Evolutionary conservation across 2,888 invertebrate genomes (phyloP).

Genomic region (Drosophila macrospina): DNA sequence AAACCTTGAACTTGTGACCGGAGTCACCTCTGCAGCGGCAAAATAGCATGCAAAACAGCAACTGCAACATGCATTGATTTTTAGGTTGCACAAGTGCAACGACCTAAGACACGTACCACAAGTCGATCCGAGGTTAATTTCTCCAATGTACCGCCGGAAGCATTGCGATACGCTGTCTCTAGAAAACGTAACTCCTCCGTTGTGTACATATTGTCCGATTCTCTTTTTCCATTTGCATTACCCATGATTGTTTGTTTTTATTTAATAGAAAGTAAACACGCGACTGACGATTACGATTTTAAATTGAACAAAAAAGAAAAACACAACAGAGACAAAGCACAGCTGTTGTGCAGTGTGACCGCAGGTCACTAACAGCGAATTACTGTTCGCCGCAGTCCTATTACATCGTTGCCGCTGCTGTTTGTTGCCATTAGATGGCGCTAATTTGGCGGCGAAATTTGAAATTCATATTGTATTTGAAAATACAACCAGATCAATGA

Average conservation of each 20-base stretch:
- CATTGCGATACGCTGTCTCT: constrained; percentile 75
- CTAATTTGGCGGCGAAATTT: background rate
- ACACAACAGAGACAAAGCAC: constrained; percentile 47
- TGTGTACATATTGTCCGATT: constrained; percentile 71
- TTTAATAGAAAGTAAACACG: constrained; percentile 47
- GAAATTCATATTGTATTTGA: background rate
- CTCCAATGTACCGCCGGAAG: constrained; percentile 74
- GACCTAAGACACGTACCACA: constrained; percentile 70
- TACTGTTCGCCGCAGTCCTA: background rate
- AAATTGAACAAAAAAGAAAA: constrained; percentile 40
- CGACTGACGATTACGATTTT: constrained; percentile 45
- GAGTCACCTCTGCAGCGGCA: constrained; percentile 10
- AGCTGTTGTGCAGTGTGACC: constrained; percentile 55
- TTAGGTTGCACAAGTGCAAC: constrained; percentile 46
- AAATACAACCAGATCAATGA: too few relatives aligned
- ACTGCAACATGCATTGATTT: constrained; percentile 62
- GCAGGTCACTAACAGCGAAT: background rate
- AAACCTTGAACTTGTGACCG: constrained; percentile 74
- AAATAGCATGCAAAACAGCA: constrained; percentile 16
- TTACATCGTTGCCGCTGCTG: background rate
- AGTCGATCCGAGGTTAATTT: constrained; percentile 78
- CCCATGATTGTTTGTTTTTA: constrained; percentile 50
- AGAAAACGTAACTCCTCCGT: constrained; percentile 76
- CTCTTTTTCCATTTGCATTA: constrained; percentile 63
- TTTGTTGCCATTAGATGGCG: constrained; percentile 10